Percentiles rank a stretch among this genome's conserved stretches.
phyloP scores from a whole-genome alignment of 2,888 invertebrate species.

The Strigamia maritima region DNA sequence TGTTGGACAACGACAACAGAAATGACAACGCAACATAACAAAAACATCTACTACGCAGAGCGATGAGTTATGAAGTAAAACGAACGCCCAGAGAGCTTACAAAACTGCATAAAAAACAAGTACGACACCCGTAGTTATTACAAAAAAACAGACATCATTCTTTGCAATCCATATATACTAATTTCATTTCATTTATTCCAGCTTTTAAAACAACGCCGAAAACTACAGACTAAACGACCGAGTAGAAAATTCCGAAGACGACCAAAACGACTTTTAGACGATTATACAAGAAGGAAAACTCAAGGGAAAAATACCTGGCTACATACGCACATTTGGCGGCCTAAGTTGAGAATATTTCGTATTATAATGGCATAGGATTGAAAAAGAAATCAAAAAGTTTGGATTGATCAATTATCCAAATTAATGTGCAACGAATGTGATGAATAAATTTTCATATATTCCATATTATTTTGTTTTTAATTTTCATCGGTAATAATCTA shows the following conservation, averaged over 20 bases:
- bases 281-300: slow-evolving; percentile 73
- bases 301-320: slow-evolving; percentile 68
- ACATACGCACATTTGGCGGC: slow-evolving; percentile 97
- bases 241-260: slow-evolving; percentile 80
- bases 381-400: slow-evolving; percentile 59
- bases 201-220: slow-evolving; percentile 68
- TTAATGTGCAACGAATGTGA: slow-evolving; percentile 54
- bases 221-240: slow-evolving; percentile 72
- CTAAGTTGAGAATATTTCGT: slow-evolving; percentile 80
- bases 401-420: slow-evolving; percentile 47
- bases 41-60: slow-evolving; percentile 86
- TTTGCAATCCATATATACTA: no score
- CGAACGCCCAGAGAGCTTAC: slow-evolving; percentile 74
- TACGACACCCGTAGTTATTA: no score
- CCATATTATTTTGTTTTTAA: not conserved
- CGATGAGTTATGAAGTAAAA: slow-evolving; percentile 88
- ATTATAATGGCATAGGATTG: slow-evolving; percentile 71
- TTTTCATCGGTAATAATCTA: no score
- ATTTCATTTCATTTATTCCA: slow-evolving; percentile 54
- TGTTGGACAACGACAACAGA: no score
- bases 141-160: no score
- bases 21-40: no score
- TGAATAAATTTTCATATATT: slow-evolving; percentile 48
- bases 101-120: slow-evolving; percentile 60
- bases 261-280: slow-evolving; percentile 70